Evolutionary conservation across 2,113 vertebrate species (phyloP).

Genomic region (Sphyrna mokarran): DNA sequence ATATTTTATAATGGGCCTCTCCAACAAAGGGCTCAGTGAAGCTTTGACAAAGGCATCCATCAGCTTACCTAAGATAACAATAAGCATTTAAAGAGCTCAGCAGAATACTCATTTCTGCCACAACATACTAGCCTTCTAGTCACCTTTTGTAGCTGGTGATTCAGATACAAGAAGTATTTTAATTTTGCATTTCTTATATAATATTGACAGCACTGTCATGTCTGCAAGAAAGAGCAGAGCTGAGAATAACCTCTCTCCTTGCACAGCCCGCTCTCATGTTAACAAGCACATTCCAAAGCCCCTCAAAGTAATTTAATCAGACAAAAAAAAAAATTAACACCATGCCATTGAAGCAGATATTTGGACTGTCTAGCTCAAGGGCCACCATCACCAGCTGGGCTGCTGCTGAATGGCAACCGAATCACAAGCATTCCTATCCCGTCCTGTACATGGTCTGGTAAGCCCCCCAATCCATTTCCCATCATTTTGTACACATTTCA

Average conservation of each 20-base stretch:
- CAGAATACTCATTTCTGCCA: background rate
- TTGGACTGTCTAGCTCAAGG: background rate
- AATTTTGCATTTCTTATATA: background rate
- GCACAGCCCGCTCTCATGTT: background rate
- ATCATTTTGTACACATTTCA: background rate
- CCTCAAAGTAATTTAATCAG: background rate
- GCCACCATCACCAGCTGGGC: background rate
- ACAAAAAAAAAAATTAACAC: background rate
- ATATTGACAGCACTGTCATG: background rate
- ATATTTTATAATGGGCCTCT: slow-evolving; percentile 15
- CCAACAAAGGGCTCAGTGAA: slow-evolving; percentile 20
- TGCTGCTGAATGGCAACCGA: background rate
- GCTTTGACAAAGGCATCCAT: background rate
- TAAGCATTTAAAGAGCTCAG: background rate
- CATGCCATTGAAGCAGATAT: background rate
- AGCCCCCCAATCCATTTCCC: background rate
- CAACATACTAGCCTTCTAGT: background rate
- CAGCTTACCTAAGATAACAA: background rate
- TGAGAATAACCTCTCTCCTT: too few species aligned
- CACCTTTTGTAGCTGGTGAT: background rate
- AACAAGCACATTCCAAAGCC: background rate
- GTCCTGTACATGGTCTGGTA: background rate
- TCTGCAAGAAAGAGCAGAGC: background rate
- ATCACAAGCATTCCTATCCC: background rate
- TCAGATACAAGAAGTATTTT: background rate